Conservation (phyloP, 2,113 vertebrate genomes). For the Xiphophorus couchianus region DNA sequence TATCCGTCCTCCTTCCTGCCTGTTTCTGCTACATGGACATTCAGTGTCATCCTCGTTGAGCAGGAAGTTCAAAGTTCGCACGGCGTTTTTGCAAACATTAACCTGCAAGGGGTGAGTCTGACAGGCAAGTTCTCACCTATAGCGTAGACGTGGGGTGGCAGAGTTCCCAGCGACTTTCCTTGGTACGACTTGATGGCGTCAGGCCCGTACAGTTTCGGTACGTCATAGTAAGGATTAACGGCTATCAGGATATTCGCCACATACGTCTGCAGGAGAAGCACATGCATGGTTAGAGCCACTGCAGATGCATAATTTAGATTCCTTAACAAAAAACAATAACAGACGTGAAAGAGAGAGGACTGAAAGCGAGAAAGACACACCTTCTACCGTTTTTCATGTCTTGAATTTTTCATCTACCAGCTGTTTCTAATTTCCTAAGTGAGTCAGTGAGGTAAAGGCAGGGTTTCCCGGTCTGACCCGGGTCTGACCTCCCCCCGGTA, state of each 20-base stretch:
- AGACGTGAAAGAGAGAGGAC: conserved; percentile 13
- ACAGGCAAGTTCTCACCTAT: conserved; percentile 83
- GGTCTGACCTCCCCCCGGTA: conserved; percentile 39
- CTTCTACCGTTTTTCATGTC: conserved; percentile 20
- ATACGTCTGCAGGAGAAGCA: conserved; percentile 84
- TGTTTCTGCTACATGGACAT: neutral
- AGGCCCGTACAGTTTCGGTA: conserved; percentile 91
- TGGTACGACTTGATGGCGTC: conserved; percentile 91
- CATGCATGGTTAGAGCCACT: neutral
- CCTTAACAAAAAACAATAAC: conserved; percentile 20
- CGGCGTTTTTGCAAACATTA: neutral
- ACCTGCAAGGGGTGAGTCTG: neutral
- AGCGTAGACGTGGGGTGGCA: conserved; percentile 95
- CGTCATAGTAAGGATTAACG: conserved; percentile 97
- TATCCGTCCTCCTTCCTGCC: neutral
- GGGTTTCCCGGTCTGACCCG: conserved; percentile 49
- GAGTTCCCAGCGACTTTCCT: conserved; percentile 92
- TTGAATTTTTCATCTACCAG: conserved; percentile 31
- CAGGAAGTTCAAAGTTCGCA: neutral
- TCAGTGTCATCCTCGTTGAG: neutral
- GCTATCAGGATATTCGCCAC: conserved; percentile 99
- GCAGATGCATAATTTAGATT: conserved; percentile 7
- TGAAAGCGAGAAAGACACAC: conserved; percentile 17
- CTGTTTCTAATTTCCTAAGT: conserved; percentile 62
- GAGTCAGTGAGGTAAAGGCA: conserved; percentile 43